A percentile compares a stretch with the other conserved stretches of the same genome.
Evolutionary conservation across 2,113 vertebrate genomes (phyloP).

Genomic region (Leiothrix lutea): DNA sequence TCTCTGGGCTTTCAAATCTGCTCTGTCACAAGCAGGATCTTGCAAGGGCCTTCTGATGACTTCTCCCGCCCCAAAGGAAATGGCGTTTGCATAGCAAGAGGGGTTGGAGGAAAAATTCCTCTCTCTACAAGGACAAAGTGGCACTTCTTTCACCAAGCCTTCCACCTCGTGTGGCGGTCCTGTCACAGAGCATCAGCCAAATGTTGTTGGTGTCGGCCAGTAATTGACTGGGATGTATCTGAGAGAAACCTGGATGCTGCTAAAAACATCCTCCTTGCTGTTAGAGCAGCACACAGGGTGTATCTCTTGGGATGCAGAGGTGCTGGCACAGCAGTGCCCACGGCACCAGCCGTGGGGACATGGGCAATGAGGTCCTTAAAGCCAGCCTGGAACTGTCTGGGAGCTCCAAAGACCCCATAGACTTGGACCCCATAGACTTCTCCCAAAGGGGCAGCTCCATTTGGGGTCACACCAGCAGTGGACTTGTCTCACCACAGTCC

Average conservation of each 20-base stretch:
- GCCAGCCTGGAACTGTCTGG: neutral
- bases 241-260: neutral
- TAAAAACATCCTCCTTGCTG: neutral
- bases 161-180: neutral
- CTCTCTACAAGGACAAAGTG: neutral
- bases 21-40: slow-evolving; percentile 66
- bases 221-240: neutral
- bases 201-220: rapidly evolving
- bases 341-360: rapidly evolving
- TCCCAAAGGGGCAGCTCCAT: rapidly evolving
- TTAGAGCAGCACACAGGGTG: rapidly evolving
- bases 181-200: neutral
- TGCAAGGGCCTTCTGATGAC: slow-evolving; percentile 13
- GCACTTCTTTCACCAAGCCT: neutral
- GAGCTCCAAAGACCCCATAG: neutral
- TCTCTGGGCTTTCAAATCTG: slow-evolving; percentile 61
- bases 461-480: neutral
- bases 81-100: slow-evolving; percentile 27
- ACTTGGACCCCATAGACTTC: neutral
- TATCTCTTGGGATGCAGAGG: rapidly evolving
- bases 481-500: neutral
- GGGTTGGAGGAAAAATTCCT: neutral
- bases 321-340: neutral
- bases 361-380: rapidly evolving
- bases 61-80: slow-evolving; percentile 45